Evolutionary conservation across 2,888 invertebrate genomes (phyloP).

Genomic region (Spilosoma lubricipeda): DNA sequence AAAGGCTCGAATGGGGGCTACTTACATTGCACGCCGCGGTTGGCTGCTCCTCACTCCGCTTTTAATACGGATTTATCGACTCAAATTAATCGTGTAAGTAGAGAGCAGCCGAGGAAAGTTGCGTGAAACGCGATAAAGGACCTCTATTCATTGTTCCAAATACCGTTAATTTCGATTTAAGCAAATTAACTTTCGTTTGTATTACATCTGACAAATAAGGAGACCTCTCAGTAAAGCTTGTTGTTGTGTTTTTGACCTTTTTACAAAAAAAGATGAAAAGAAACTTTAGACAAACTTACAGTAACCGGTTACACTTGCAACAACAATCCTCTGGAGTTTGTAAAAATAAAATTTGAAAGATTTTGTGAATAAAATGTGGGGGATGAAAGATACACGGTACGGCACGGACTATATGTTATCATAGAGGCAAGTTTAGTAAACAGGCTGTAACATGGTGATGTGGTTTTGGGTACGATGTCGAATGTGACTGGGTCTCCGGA

Average conservation of each 20-base stretch:
- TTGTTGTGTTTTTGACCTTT: neutral
- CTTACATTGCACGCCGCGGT: slow-evolving; percentile 78
- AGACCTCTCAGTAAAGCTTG: slow-evolving; percentile 26
- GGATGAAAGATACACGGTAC: neutral
- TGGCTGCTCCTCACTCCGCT: slow-evolving; percentile 76
- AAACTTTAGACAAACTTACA: neutral
- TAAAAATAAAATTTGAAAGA: neutral
- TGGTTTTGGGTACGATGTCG: slow-evolving; percentile 61
- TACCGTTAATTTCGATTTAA: slow-evolving; percentile 73
- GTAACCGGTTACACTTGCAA: neutral
- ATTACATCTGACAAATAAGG: slow-evolving; percentile 55
- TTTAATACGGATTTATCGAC: slow-evolving; percentile 85
- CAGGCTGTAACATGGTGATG: slow-evolving; percentile 45
- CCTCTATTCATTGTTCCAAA: slow-evolving; percentile 72
- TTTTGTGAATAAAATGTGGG: neutral
- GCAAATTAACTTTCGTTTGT: slow-evolving; percentile 67
- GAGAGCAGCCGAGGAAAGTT: slow-evolving; percentile 79
- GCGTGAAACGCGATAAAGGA: slow-evolving; percentile 82
- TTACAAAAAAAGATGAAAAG: neutral
- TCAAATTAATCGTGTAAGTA: slow-evolving; percentile 86
- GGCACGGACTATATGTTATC: too few relatives aligned
- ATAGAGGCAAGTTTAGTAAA: slow-evolving; percentile 52
- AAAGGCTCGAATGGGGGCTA: slow-evolving; percentile 74
- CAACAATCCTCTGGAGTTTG: neutral
- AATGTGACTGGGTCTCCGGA: slow-evolving; percentile 68